Evolutionary conservation across 1,140 invertebrate species (phyloP), one percentile per base, ranked within the genome.

Genomic region (Bombus consobrinus): DNA sequence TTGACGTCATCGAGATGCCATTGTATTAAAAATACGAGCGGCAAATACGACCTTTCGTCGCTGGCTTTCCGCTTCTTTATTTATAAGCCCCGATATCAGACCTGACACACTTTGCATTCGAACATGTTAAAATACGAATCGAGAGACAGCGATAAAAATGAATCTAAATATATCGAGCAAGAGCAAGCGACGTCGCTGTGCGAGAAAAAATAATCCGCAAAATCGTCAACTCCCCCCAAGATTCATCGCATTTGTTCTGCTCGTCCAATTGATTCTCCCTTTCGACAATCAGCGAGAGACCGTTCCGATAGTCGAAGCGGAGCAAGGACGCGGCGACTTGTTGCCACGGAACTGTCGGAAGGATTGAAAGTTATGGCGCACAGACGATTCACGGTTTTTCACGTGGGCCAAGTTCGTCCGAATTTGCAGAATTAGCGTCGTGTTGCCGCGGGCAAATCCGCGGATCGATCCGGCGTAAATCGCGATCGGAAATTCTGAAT

Each of bases 21-120:
- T 88, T 82, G 53, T 86, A 75, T 88, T 82, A 86, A 89, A 85
- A 88, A 89, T 78, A 68, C 34, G 18, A 84, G 28, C 32, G 41
- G 32, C 82, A 25, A 74, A 77, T 68, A 69, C 76, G 25, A 80
- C 37, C 57, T 75, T 69, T 69, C 68, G 39, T 37, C 81, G 53
- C 4, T 32, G n/a, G n/a, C 64, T 71, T 66, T 66, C 64, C 28
- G 41, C 25, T 82, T 85, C 78, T 89, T 86, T 83, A 86, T 83
- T 85, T 85, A 81, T 81, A 68, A 81, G n/a, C 12, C 47, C 13
- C 43, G 71, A 74, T 41, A 84, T 74, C 62, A 10, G 74, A 39
- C 25, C n/a, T 71, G 83, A 80, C 75, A 88, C 43, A 66, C 76
- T 89, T 89, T 5, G 25, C 37, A 28, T 53, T 39, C 68, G 77